These are phyloP conservation scores for Sandelia bainsii DNA, from an alignment of 2,797 vertebrate species.

Conservation along the genomic window DNA sequence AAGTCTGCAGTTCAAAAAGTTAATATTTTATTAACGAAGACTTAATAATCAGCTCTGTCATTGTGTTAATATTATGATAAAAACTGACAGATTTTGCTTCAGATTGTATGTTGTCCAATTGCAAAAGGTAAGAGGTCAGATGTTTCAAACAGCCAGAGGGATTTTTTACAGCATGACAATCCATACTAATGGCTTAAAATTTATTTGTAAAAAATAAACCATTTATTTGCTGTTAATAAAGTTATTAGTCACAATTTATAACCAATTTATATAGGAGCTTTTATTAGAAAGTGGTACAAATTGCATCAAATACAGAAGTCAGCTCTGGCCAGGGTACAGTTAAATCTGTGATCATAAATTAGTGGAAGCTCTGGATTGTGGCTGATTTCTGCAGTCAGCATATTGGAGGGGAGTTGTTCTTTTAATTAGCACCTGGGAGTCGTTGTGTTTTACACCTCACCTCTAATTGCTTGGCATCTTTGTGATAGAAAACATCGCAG, in stretches of 20 bases:
- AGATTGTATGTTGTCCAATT: not conserved
- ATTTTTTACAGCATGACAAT: constrained; percentile 5
- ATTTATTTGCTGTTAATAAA: constrained; percentile 9
- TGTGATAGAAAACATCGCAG: constrained; percentile 71
- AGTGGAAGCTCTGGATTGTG: constrained; percentile 13
- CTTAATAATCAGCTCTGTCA: not conserved
- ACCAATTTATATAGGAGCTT: not conserved
- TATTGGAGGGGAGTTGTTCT: constrained; percentile 74
- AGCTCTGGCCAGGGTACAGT: constrained; percentile 2
- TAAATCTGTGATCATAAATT: constrained; percentile 42
- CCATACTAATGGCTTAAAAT: constrained; percentile 1
- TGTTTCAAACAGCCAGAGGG: not conserved
- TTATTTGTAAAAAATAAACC: constrained; percentile 4
- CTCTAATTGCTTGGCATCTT: constrained; percentile 86
- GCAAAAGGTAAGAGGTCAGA: not conserved
- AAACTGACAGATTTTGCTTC: not conserved
- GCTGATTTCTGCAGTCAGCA: constrained; percentile 64
- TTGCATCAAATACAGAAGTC: constrained; percentile 12
- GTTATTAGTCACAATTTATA: not conserved
- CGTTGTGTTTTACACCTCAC: constrained; percentile 80
- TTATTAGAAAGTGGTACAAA: not conserved
- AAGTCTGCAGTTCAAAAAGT: not conserved
- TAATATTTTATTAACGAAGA: not conserved
- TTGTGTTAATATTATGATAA: not conserved
- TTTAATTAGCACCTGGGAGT: constrained; percentile 86